Evolutionary conservation across 2,888 invertebrate species (phyloP).

Genomic region (Chrysomela aeneicollis): DNA sequence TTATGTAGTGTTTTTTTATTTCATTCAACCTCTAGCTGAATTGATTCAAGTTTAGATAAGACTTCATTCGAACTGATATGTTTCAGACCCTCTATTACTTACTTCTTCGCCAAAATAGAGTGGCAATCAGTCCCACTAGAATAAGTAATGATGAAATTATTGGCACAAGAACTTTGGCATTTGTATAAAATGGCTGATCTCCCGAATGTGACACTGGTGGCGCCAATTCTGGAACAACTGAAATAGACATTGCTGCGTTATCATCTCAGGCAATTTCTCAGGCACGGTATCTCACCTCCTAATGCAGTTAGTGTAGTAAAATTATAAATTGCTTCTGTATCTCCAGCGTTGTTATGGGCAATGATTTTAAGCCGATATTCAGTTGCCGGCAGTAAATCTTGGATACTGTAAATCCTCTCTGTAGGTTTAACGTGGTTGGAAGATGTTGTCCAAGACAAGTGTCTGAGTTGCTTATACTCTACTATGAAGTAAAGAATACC

Average conservation of each 20-base stretch:
- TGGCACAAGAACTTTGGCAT: constrained; percentile 69
- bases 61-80: no score
- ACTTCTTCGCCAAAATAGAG: constrained; percentile 78
- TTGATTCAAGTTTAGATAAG: no score
- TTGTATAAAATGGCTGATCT: constrained; percentile 71
- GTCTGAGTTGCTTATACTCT: constrained; percentile 75
- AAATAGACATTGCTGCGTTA: constrained; percentile 44
- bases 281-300: constrained; percentile 67
- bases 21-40: no score
- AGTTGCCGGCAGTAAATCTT: constrained; percentile 78
- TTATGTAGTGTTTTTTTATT: no score
- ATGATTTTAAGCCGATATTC: constrained; percentile 78
- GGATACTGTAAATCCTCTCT: constrained; percentile 82
- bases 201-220: constrained; percentile 74
- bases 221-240: constrained; percentile 70
- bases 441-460: constrained; percentile 78
- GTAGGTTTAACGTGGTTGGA: constrained; percentile 84
- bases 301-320: constrained; percentile 82
- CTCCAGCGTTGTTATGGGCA: constrained; percentile 88
- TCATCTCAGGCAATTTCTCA: neutral
- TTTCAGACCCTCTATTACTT: no score
- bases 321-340: constrained; percentile 82
- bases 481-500: constrained; percentile 86
- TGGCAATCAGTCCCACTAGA: constrained; percentile 71
- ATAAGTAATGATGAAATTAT: constrained; percentile 74